Conservation (phyloP, 2,797 vertebrate species). For the Diplodus sargus region DNA sequence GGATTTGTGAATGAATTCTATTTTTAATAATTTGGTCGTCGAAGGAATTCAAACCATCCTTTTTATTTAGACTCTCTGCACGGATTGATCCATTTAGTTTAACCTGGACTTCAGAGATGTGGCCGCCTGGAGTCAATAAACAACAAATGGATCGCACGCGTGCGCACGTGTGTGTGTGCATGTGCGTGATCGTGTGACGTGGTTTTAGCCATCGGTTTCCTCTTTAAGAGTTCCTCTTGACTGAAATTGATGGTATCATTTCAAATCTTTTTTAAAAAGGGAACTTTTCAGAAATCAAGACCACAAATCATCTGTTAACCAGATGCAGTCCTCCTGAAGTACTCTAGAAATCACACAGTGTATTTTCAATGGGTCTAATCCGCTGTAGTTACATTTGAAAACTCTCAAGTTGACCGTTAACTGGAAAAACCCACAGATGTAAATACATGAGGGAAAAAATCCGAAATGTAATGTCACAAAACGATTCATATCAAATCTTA, state of each 20-base stretch:
- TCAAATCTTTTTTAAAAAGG: constrained; percentile 1
- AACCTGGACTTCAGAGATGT: constrained; percentile 17
- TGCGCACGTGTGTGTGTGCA: neutral
- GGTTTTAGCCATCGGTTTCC: constrained; percentile 45
- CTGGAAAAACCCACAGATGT: neutral
- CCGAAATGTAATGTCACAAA: neutral
- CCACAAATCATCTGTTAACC: constrained; percentile 18
- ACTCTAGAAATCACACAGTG: neutral
- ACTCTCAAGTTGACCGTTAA: neutral
- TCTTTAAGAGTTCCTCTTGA: constrained; percentile 53
- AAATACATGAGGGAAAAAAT: neutral
- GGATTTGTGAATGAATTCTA: neutral
- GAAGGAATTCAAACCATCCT: neutral
- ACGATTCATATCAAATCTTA: neutral
- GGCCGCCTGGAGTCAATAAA: constrained; percentile 9
- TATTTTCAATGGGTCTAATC: neutral
- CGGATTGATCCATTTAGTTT: constrained; percentile 2
- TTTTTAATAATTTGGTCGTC: neutral
- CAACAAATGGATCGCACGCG: neutral
- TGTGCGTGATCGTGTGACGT: neutral
- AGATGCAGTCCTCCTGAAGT: neutral
- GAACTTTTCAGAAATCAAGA: constrained; percentile 13
- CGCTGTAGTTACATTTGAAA: neutral
- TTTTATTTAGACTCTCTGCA: neutral
- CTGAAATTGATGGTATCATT: neutral